Conservation (phyloP, 2,888 invertebrate genomes). For the Oxytorus armatus region DNA sequence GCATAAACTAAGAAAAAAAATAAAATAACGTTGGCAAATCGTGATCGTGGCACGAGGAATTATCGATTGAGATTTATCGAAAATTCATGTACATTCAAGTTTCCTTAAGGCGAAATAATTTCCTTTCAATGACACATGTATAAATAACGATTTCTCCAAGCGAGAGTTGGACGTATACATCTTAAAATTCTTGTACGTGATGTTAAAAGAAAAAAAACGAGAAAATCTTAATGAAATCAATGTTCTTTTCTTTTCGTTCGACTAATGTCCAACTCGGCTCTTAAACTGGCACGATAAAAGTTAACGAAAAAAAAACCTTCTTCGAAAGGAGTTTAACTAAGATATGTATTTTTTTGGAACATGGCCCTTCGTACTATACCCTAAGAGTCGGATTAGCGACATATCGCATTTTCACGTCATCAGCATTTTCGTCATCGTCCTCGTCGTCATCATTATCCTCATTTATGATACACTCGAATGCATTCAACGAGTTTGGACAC, state of each 20-base stretch:
- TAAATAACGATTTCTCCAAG: slow-evolving; percentile 23
- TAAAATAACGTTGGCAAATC: slow-evolving; percentile 16
- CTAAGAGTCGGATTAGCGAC: slow-evolving; percentile 50
- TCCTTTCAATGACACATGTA: slow-evolving; percentile 33
- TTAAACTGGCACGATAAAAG: slow-evolving; percentile 50
- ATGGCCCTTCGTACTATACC: slow-evolving; percentile 69
- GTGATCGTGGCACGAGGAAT: slow-evolving; percentile 25
- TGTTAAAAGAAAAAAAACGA: slow-evolving; percentile 9
- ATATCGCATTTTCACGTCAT: slow-evolving; percentile 1
- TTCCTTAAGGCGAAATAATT: slow-evolving; percentile 32
- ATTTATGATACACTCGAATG: slow-evolving; percentile 58
- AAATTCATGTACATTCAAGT: slow-evolving; percentile 7
- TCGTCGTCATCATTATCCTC: slow-evolving; percentile 48
- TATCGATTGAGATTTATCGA: slow-evolving; percentile 19
- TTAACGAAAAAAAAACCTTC: slow-evolving; percentile 23
- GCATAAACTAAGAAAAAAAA: slow-evolving; percentile 45
- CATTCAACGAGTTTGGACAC: slow-evolving; percentile 28
- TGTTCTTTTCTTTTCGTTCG: background rate
- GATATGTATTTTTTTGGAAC: slow-evolving; percentile 74
- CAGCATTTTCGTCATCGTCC: slow-evolving; percentile 41
- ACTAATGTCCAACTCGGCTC: slow-evolving; percentile 27
- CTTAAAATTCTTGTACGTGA: slow-evolving; percentile 3
- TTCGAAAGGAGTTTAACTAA: slow-evolving; percentile 69
- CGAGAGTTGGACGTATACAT: slow-evolving; percentile 36
- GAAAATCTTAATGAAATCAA: slow-evolving; percentile 17